Evolutionary conservation across 2,888 invertebrate species (phyloP), one percentile per base, ranked within the genome.

Genomic region (Agrotis segetum): DNA sequence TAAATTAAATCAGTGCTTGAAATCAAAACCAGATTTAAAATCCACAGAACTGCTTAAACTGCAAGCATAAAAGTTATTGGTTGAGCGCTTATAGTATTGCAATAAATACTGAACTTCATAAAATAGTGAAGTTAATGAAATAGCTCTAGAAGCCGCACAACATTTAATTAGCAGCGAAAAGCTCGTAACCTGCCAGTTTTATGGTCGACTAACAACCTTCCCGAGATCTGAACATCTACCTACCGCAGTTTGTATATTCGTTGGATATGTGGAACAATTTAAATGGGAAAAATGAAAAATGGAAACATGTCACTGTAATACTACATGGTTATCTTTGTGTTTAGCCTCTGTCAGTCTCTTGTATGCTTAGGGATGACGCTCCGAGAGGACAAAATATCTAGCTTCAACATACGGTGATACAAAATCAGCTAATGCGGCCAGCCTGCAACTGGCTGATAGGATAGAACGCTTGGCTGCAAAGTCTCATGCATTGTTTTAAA

Each of bases 151-250:
- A 60, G 58, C 71, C 71, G 21, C 58, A 81, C 71, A 77, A 77
- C 74, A 85, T 84, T 84, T 84, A 84, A 84, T 84, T 86, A 84
- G 68, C 68, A 82, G 71, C 61, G 74, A 71, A 74, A 66, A 56
- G 75, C 74, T 79, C 79, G 77, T 77, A 79, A 84, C 77, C 61
- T 74, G 50, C 49, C 67, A 52, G 79, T 67, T 81, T 76, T 80
- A 85, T 78, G 67, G 71, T 56, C 69, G 69, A 60, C 62, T 71
- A 65, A 74, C 69, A 71, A 84, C 69, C 67, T 76, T 74, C 13
- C 53, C 52, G 47, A 55, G 29, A 74, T 70, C 63, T 71, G 50
- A 47, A 56, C 70, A 47, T 21, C n/a, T 53, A 71, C 21, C n/a
- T 50, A 13, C n/a, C 19, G 21, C 13, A 59, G 34, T 69, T 67